A percentile compares a stretch with the other conserved stretches of the same genome.
Evolutionary conservation across 2,113 vertebrate genomes (phyloP).

Genomic region (Pristiophorus japonicus): DNA sequence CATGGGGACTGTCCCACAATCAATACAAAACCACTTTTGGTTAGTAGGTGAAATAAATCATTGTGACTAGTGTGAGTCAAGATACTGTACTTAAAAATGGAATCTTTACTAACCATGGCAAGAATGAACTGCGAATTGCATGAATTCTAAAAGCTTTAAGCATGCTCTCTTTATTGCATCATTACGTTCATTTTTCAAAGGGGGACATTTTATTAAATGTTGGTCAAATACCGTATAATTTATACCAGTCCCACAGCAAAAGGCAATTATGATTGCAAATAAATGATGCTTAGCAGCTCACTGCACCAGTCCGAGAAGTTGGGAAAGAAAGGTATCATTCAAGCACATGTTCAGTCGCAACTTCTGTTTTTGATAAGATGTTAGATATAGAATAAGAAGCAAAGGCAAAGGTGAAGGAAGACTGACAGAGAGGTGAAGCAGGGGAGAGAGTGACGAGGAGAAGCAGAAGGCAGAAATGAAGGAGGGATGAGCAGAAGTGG

Average conservation of each 20-base stretch:
- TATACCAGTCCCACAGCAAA: neutral
- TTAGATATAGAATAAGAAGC: neutral
- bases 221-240: neutral
- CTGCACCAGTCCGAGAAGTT: neutral
- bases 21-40: conserved; percentile 20
- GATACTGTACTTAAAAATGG: neutral
- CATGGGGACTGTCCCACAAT: neutral
- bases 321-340: neutral
- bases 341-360: neutral
- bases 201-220: neutral
- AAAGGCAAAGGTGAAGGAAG: neutral
- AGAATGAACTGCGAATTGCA: neutral
- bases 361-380: neutral
- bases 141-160: neutral
- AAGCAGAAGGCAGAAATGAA: neutral
- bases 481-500: neutral
- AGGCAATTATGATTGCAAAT: neutral
- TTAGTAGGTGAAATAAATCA: neutral
- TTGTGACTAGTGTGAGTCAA: neutral
- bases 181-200: neutral
- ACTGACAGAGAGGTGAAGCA: neutral
- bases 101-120: neutral
- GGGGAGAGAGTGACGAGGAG: neutral
- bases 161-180: neutral
- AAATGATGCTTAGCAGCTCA: neutral